A percentile compares a stretch with the other conserved stretches of the same genome.
Conservation (phyloP, 1,140 invertebrate species). For the Cheumatopsyche charites region DNA sequence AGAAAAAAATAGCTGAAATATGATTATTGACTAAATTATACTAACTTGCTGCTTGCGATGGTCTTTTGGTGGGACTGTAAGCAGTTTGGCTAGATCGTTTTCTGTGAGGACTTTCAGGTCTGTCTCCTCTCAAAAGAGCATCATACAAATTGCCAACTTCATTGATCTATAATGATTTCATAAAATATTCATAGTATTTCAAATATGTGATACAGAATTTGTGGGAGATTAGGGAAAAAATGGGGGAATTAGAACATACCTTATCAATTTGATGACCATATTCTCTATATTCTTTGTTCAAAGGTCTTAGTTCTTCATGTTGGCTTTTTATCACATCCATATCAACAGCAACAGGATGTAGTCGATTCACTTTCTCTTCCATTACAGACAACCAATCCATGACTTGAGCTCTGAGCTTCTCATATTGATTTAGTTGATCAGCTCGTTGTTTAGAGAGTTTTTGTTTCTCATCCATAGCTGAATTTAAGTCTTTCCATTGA, state of each 20-base stretch:
- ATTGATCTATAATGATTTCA: constrained; percentile 66
- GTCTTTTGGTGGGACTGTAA: constrained; percentile 79
- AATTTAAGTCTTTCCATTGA: constrained; percentile 85
- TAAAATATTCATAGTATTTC: not conserved
- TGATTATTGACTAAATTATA: constrained; percentile 32
- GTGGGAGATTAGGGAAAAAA: no score
- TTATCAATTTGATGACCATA: constrained; percentile 87
- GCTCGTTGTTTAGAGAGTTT: constrained; percentile 80
- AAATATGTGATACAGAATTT: no score
- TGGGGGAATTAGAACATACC: no score
- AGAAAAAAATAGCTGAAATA: constrained; percentile 3
- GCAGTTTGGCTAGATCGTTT: constrained; percentile 61
- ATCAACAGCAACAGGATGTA: constrained; percentile 86
- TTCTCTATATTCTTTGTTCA: constrained; percentile 89
- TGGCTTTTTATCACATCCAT: constrained; percentile 83
- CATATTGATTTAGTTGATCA: constrained; percentile 85
- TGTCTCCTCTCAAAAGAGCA: constrained; percentile 73
- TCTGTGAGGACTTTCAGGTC: constrained; percentile 76
- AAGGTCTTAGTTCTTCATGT: constrained; percentile 85
- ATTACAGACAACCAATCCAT: constrained; percentile 83
- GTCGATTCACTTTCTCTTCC: constrained; percentile 72
- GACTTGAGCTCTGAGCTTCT: constrained; percentile 82
- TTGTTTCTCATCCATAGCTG: constrained; percentile 81
- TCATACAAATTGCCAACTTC: constrained; percentile 88
- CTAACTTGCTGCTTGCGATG: constrained; percentile 63